phyloP scores from a whole-genome alignment of 2,888 invertebrate genomes.

The Eucera pruinosa region DNA sequence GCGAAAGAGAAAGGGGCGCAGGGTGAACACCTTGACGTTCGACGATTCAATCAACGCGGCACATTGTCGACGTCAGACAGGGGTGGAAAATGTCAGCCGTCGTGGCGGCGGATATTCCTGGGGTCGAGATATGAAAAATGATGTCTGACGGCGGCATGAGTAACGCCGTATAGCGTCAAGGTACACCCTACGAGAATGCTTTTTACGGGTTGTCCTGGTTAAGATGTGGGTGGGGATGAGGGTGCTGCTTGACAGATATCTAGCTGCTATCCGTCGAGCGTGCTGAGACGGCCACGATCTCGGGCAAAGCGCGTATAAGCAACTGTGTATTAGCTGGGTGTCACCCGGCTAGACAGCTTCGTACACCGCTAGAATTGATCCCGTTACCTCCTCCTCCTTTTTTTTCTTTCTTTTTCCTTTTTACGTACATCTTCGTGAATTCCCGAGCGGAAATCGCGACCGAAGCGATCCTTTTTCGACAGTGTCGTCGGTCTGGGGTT shows the following conservation, averaged over 20 bases:
- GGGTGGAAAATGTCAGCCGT: slow-evolving; percentile 71
- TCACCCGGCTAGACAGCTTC: slow-evolving; percentile 43
- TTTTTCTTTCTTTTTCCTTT: neutral
- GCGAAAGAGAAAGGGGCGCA: slow-evolving; percentile 13
- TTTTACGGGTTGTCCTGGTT: slow-evolving; percentile 52
- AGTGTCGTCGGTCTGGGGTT: neutral
- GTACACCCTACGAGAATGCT: slow-evolving; percentile 63
- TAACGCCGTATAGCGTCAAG: slow-evolving; percentile 44
- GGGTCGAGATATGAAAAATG: slow-evolving; percentile 76
- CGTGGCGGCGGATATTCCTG: slow-evolving; percentile 68
- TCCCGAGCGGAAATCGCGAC: slow-evolving; percentile 1
- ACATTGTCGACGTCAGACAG: slow-evolving; percentile 71
- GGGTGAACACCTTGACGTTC: slow-evolving; percentile 69
- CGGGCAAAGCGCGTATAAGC: slow-evolving; percentile 60
- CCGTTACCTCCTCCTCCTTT: slow-evolving; percentile 1
- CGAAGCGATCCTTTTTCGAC: neutral
- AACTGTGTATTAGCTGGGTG: slow-evolving; percentile 61
- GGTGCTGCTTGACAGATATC: slow-evolving; percentile 66
- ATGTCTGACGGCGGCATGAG: slow-evolving; percentile 65
- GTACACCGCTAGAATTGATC: slow-evolving; percentile 41
- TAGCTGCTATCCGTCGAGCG: slow-evolving; percentile 46
- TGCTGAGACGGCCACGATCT: slow-evolving; percentile 47
- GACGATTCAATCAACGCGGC: slow-evolving; percentile 78
- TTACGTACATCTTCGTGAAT: neutral
- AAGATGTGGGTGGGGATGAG: too few species aligned